Evolutionary conservation across 2,888 invertebrate genomes (phyloP).

Genomic region (Tanytarsus gracilentus): DNA sequence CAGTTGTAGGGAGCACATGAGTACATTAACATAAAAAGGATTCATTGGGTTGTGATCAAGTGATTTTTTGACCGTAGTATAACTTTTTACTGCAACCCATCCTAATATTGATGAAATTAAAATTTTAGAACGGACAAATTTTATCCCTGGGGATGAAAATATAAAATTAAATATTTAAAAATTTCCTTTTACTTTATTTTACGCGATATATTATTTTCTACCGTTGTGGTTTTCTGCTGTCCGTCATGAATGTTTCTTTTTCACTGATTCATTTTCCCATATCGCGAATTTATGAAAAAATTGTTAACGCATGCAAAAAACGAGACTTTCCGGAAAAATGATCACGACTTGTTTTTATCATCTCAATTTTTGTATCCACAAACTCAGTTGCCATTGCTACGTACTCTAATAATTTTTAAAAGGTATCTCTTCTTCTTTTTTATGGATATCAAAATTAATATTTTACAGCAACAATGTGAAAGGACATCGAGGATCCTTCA

Average conservation of each 20-base stretch:
- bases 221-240: too few species aligned
- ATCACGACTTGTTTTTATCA: background rate
- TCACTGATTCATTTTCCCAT: too few species aligned
- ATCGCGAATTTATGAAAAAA: slow-evolving; percentile 20
- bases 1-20: too few species aligned
- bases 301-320: slow-evolving; percentile 9
- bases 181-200: too few species aligned
- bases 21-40: slow-evolving; percentile 9
- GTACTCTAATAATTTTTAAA: background rate
- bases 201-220: too few species aligned
- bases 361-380: too few species aligned
- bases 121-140: too few species aligned
- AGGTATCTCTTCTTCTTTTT: background rate
- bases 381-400: background rate
- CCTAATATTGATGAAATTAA: too few species aligned
- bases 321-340: slow-evolving; percentile 22
- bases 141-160: too few species aligned
- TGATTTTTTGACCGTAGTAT: slow-evolving; percentile 3
- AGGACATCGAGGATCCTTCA: background rate
- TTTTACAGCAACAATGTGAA: slow-evolving; percentile 13
- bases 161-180: too few species aligned
- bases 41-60: background rate
- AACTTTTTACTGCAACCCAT: too few species aligned
- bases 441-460: slow-evolving; percentile 11
- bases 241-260: too few species aligned